These are phyloP conservation scores for Aphelocoma californica DNA, from an alignment of 2,797 vertebrate species.

Conservation along the genomic window DNA sequence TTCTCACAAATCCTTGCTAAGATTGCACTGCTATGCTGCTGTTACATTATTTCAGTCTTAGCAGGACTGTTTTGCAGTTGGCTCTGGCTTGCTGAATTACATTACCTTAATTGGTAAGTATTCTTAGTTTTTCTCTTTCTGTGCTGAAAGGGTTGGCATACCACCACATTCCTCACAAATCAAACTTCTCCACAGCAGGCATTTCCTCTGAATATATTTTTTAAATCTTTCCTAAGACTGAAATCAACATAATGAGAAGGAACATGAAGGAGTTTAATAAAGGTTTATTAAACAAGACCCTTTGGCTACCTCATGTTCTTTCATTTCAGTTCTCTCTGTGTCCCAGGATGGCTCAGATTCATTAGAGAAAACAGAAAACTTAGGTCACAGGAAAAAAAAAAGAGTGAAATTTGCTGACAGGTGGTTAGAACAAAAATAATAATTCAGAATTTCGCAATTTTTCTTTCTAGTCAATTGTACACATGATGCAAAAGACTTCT, in stretches of 20 bases:
- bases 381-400: background rate
- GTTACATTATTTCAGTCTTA: background rate
- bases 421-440: background rate
- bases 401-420: background rate
- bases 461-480: background rate
- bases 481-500: background rate
- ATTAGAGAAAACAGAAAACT: background rate
- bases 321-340: background rate
- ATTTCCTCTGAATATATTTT: background rate
- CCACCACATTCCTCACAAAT: background rate
- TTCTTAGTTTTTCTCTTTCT: conserved; percentile 18
- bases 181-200: background rate
- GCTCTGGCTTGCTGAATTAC: background rate
- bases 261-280: background rate
- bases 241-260: conserved; percentile 22
- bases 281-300: conserved; percentile 12
- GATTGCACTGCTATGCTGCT: background rate
- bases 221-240: background rate
- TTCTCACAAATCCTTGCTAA: background rate
- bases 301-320: background rate
- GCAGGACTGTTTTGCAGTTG: background rate
- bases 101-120: conserved; percentile 18
- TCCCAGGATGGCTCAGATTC: background rate
- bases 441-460: background rate
- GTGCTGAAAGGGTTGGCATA: background rate